Evolutionary conservation across 2,888 invertebrate species (phyloP), one percentile per base, ranked within the genome.

Genomic region (Drosophila aldrichi): DNA sequence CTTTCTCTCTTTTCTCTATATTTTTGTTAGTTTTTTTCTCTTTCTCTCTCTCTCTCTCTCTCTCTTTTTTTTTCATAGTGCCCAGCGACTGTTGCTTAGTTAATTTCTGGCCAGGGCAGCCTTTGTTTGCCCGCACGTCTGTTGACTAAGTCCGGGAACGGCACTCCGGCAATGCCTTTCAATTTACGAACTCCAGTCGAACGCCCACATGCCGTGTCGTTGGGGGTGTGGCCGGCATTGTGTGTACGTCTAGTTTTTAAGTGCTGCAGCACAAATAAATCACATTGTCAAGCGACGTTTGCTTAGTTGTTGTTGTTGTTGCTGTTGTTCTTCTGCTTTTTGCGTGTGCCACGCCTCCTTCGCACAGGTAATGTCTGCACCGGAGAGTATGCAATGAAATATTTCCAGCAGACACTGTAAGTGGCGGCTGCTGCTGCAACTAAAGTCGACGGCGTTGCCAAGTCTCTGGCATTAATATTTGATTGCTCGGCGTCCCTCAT

Each of bases 241-340:
- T 84, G 65, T 82, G 71, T 81, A 63, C 68, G 68, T 84, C 88
- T 85, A 82, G 86, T 82, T 88, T 88, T 88, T 87, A 87, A 87
- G 90, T 87, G 86, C 79, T 79, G 78, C 70, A 77, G 74, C 77
- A 69, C 72, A 74, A 76, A 85, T 87, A 87, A 87, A 87, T 87
- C 86, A 87, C 86, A 79, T 70, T 81, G 79, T 67, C 60, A 70
- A 65, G 67, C 25, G 20, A n/a, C 51, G 51, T 66, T 57, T 64
- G n/a, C 25, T 9, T 25, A 46, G 46, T 69, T 68, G 25, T 25
- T 25, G 25, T 25, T 25, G 22, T 22, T 22, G 4, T 22, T 22
- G 22, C 3, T 22, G 22, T 22, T 22, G 22, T n/a, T n/a, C 29
- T 29, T 8, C 29, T 69, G 65, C 69, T 68, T 67, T 57, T 55